These are phyloP conservation scores for Campylomormyrus tamandua DNA, from an alignment of 2,113 vertebrate genomes.

Conservation along the genomic window DNA sequence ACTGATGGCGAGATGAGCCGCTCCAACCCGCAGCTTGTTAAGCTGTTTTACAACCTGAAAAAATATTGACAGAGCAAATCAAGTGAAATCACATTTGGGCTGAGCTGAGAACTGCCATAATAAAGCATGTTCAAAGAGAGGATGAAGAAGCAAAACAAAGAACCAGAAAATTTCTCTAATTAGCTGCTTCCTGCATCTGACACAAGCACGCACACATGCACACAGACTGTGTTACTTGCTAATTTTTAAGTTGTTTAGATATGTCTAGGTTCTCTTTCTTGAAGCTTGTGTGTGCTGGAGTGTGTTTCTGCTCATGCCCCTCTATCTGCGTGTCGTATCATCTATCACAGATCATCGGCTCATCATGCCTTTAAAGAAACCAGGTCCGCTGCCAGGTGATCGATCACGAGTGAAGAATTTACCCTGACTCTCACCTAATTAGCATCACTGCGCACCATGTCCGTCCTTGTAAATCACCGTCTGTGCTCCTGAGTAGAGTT, in stretches of 20 bases:
- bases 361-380: background rate
- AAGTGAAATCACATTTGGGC: background rate
- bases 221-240: background rate
- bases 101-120: background rate
- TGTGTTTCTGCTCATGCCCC: background rate
- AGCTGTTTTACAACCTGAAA: conserved; percentile 29
- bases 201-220: background rate
- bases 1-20: background rate
- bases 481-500: background rate
- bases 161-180: background rate
- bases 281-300: background rate
- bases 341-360: background rate
- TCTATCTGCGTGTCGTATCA: background rate
- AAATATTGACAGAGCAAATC: conserved; percentile 23
- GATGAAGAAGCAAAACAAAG: background rate
- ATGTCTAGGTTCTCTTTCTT: background rate
- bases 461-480: background rate
- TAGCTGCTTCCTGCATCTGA: background rate
- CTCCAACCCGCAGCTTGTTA: conserved; percentile 33
- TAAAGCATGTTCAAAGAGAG: background rate
- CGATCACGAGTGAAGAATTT: background rate
- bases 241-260: background rate
- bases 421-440: background rate
- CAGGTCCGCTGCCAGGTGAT: background rate
- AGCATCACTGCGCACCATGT: background rate